These are phyloP conservation scores for Tridacna crocea DNA, from an alignment of 2,888 invertebrate species.

Conservation along the genomic window DNA sequence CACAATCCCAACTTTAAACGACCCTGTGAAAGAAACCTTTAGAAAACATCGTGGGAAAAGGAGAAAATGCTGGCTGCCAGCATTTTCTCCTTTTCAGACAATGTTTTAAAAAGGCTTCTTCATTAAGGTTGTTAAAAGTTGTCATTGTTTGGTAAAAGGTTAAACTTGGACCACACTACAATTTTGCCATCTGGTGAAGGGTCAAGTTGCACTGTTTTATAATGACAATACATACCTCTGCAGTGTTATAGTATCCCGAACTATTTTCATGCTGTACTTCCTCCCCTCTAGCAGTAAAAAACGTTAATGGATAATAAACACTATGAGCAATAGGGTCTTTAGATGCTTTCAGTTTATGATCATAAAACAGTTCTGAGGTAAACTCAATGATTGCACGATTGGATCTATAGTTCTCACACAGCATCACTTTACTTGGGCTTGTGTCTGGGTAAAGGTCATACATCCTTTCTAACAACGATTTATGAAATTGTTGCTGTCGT, in stretches of 20 bases:
- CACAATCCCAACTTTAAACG: no score
- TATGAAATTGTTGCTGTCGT: slow-evolving; percentile 83
- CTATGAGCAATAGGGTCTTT: slow-evolving; percentile 90
- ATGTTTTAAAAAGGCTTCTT: no score
- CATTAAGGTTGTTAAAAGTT: no score
- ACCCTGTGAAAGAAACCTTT: no score
- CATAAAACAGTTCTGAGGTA: slow-evolving; percentile 93
- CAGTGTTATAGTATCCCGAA: slow-evolving; percentile 93
- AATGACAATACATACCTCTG: slow-evolving; percentile 86
- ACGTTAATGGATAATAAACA: slow-evolving; percentile 90
- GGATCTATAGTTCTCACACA: slow-evolving; percentile 93
- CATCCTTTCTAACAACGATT: slow-evolving; percentile 91
- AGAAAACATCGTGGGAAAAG: no score
- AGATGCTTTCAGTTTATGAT: slow-evolving; percentile 90
- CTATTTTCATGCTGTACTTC: slow-evolving; percentile 90
- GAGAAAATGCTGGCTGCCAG: no score
- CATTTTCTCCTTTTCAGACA: no score
- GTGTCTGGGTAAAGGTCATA: slow-evolving; percentile 90
- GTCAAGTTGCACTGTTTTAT: background rate
- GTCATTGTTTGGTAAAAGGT: no score
- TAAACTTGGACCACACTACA: background rate
- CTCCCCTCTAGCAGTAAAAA: slow-evolving; percentile 92
- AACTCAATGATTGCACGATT: slow-evolving; percentile 92
- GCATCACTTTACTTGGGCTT: slow-evolving; percentile 91
- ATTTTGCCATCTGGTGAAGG: background rate